These are phyloP conservation scores for Nephrotoma flavescens DNA, from an alignment of 2,888 invertebrate genomes.

Conservation along the genomic window DNA sequence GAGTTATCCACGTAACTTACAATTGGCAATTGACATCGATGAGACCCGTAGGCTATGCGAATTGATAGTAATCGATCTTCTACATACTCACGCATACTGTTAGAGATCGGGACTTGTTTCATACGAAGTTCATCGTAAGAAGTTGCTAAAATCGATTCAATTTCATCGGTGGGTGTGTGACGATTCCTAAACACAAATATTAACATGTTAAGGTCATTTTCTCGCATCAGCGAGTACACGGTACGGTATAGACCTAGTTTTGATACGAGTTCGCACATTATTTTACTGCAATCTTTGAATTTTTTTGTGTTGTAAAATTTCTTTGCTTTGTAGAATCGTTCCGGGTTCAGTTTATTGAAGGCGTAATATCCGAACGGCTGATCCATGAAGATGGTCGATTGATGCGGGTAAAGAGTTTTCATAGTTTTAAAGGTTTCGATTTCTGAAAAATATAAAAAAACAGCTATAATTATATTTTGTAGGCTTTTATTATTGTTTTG, in stretches of 20 bases:
- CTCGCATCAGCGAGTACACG: background rate
- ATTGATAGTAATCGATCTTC: background rate
- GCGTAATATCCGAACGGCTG: background rate
- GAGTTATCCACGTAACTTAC: background rate
- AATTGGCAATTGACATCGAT: background rate
- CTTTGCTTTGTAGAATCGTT: background rate
- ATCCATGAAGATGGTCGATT: background rate
- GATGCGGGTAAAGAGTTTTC: background rate
- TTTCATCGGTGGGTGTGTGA: background rate
- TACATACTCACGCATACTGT: background rate
- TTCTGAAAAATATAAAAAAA: background rate
- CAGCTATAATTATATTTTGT: background rate
- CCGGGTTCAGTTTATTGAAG: background rate
- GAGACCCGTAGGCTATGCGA: background rate
- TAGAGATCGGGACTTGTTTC: background rate
- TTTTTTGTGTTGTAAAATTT: background rate
- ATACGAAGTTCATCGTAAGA: background rate
- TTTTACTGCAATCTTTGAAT: background rate
- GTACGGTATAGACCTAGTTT: background rate
- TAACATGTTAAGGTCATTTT: background rate
- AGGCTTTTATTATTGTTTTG: background rate
- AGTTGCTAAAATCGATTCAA: background rate
- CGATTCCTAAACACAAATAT: background rate
- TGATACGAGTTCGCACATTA: background rate
- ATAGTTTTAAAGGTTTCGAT: background rate